A percentile compares a stretch with the other conserved stretches of the same genome.
Evolutionary conservation across 2,888 invertebrate species (phyloP).

Genomic region (Argynnis bischoffii): DNA sequence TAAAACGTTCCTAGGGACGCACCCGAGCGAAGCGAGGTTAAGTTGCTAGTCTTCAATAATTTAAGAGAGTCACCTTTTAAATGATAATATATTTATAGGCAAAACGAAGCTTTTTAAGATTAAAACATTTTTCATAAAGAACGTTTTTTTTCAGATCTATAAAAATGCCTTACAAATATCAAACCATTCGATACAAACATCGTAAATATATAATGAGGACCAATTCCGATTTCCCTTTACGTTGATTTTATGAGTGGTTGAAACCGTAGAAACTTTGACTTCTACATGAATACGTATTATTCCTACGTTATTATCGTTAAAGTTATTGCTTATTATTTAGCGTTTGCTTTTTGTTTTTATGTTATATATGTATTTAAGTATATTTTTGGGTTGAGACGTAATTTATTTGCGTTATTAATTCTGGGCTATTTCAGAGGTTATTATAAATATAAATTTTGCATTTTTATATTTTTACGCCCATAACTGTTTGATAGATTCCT

Average conservation of each 20-base stretch:
- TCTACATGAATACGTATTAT: constrained; percentile 11
- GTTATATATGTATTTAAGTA: not conserved
- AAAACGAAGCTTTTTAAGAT: not conserved
- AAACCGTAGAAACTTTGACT: constrained; percentile 26
- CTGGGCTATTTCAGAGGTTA: too few species aligned
- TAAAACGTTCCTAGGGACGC: too few species aligned
- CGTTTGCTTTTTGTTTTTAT: not conserved
- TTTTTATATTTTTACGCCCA: too few species aligned
- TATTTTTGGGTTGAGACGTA: not conserved
- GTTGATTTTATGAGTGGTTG: constrained; percentile 30
- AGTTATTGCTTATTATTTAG: constrained; percentile 8
- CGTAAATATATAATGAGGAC: constrained; percentile 36
- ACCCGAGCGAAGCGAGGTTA: too few species aligned
- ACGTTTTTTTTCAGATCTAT: constrained; percentile 1
- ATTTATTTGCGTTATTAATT: too few species aligned
- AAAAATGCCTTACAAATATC: constrained; percentile 17
- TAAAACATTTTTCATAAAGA: constrained; percentile 10
- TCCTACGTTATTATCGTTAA: constrained; percentile 10
- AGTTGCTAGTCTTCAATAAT: too few species aligned
- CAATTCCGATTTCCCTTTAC: constrained; percentile 30
- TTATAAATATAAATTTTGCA: too few species aligned
- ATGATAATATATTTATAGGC: not conserved
- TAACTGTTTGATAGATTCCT: too few species aligned
- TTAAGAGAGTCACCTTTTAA: not conserved
- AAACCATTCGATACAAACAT: constrained; percentile 30